phyloP scores from a whole-genome alignment of 2,888 invertebrate species.

The Cyclophora punctaria region DNA sequence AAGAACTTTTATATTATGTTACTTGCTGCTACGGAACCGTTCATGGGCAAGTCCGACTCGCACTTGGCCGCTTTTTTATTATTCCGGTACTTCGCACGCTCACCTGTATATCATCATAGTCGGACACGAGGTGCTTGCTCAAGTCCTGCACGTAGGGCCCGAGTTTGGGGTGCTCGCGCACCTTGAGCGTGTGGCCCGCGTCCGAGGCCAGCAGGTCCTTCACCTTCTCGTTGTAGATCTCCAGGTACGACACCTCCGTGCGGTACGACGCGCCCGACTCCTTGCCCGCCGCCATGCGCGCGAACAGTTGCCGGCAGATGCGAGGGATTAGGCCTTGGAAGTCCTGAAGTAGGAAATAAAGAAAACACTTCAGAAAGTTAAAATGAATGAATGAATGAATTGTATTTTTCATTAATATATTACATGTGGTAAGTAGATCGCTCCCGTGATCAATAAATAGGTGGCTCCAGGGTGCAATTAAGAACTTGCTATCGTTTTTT shows the following conservation, averaged over 20 bases:
- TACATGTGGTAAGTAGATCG: too few relatives aligned
- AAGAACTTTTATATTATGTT: too few relatives aligned
- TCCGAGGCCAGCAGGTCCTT: conserved; percentile 79
- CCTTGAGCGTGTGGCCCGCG: conserved; percentile 81
- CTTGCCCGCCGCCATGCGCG: conserved; percentile 86
- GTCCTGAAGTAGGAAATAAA: conserved; percentile 59
- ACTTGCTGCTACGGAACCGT: too few relatives aligned
- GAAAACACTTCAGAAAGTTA: too few relatives aligned
- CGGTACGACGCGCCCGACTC: conserved; percentile 88
- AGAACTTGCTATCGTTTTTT: too few relatives aligned
- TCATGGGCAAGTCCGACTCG: too few relatives aligned
- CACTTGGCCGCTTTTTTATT: too few relatives aligned
- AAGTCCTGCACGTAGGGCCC: conserved; percentile 92
- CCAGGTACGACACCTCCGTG: conserved; percentile 89
- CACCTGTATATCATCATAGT: conserved; percentile 90
- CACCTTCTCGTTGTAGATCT: conserved; percentile 90
- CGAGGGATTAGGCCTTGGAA: conserved; percentile 89
- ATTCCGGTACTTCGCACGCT: too few relatives aligned
- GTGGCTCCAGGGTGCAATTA: too few relatives aligned
- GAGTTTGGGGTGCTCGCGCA: conserved; percentile 85
- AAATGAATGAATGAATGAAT: too few relatives aligned
- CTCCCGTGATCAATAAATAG: too few relatives aligned
- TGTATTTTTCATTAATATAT: too few relatives aligned
- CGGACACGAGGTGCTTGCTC: conserved; percentile 88
- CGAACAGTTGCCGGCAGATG: conserved; percentile 88